Percentiles rank a stretch among this genome's conserved stretches.
phyloP scores from a whole-genome alignment of 2,113 vertebrate species.

The Felis chaus region DNA sequence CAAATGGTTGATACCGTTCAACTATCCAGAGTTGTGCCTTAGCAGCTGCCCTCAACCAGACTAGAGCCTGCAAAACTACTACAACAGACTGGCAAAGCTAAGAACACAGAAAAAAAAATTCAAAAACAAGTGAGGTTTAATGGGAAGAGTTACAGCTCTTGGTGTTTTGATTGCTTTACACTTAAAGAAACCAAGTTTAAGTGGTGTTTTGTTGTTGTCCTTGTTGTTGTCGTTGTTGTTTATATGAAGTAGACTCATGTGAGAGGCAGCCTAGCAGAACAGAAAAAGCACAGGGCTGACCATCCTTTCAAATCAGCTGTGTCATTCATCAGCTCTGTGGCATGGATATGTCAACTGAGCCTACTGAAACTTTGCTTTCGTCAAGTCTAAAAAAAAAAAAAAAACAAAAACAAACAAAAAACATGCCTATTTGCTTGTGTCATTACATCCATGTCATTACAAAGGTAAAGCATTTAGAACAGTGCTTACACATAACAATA shows the following conservation, averaged over 20 bases:
- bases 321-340: not conserved
- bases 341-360: not conserved
- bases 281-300: not conserved
- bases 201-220: not conserved
- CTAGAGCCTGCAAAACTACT: not conserved
- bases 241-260: not conserved
- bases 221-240: not conserved
- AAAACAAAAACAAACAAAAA: not conserved
- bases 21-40: not conserved
- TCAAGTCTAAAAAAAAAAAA: not conserved
- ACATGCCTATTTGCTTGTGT: not conserved
- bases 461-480: not conserved
- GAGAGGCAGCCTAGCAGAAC: not conserved
- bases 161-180: not conserved
- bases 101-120: not conserved
- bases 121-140: not conserved
- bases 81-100: not conserved
- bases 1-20: not conserved
- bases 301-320: not conserved
- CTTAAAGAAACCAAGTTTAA: not conserved
- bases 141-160: not conserved
- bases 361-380: not conserved
- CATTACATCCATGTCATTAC: not conserved
- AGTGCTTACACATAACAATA: not conserved
- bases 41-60: not conserved